Evolutionary conservation across 2,113 vertebrate species (phyloP), one percentile per base, ranked within the genome.

Genomic region (Pseudopipra pipra): DNA sequence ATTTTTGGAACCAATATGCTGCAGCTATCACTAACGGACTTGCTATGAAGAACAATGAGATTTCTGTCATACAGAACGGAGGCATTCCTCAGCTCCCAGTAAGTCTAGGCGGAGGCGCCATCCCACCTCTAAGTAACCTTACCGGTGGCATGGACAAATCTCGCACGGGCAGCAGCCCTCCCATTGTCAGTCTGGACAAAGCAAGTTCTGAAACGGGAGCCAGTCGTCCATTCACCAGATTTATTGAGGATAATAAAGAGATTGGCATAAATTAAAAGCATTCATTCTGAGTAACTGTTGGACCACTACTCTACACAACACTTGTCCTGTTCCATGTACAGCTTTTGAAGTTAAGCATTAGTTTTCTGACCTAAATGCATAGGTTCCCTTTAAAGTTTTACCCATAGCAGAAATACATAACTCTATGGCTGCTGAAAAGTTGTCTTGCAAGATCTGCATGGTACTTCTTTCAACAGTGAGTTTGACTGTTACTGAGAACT

Each of bases 21-120:
- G 99, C 99, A 16, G 99, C 99, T 92, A 99, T 99, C 98, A 99
- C 99, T 87, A 99, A 99, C 0, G 99, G 99, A 76, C 98, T 99
- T 81, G 99, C 99, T 93, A 99, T 99, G 99, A 99, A 99, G 98
- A 99, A 99, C 98, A 99, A 99, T 79, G 99, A 99, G 98, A 99
- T 99, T 95, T 99, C 99, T 28, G 99, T 99, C 97, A 99, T 99
- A 98, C 99, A 99, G 98, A 99, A 99, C 0, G 99, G 99, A 87
- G 99, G 99, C 95, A 98, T 99, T 96, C 98, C 98, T 92, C 99
- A 99, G 95, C 98, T 99, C 92, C 99, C 99, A 7, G 98, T 99
- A 91, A 99, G 99, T 97, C 98, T 99, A 14, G 98, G 99, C 1
- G 98, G 99, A 10, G 96, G 99, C 4, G 98, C 99, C 96, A 98